Percentiles rank a stretch among this genome's conserved stretches.
Evolutionary conservation across 2,797 vertebrate species (phyloP).

Genomic region (Lepilemur septentrionalis): DNA sequence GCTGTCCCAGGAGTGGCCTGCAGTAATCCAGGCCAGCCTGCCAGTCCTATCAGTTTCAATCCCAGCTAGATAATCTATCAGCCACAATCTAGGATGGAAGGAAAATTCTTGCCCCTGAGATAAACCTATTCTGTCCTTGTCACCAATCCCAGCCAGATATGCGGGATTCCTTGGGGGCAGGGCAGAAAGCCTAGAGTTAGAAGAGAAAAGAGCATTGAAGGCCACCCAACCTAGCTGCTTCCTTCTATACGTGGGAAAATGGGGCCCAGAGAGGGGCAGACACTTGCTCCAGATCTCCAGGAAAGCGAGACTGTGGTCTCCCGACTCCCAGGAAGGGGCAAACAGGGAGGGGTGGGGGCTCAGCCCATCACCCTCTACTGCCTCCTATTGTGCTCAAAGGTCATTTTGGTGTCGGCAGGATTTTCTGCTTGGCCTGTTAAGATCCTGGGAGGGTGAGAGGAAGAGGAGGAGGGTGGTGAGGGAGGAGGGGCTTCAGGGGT

Average conservation of each 20-base stretch:
- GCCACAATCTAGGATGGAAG: not conserved
- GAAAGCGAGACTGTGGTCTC: not conserved
- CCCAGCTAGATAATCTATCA: conserved; percentile 10
- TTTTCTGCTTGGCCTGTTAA: conserved; percentile 58
- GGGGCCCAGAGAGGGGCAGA: not conserved
- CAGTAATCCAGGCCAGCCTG: not conserved
- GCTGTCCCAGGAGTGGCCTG: not conserved
- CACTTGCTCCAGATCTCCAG: not conserved
- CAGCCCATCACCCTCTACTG: not conserved
- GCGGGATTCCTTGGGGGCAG: not conserved
- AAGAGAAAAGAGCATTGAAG: not conserved
- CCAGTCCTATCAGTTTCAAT: not conserved
- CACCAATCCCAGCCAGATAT: not conserved
- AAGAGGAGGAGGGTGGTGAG: not conserved
- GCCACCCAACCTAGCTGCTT: not conserved
- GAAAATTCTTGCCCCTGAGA: not conserved
- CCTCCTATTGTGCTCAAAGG: conserved; percentile 52
- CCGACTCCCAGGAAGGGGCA: not conserved
- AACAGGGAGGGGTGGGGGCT: not conserved
- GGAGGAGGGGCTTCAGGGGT: not conserved
- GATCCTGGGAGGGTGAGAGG: not conserved
- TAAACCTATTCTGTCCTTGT: conserved; percentile 6
- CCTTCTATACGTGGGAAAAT: not conserved
- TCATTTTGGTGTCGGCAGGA: conserved; percentile 15
- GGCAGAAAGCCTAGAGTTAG: not conserved